Conservation (phyloP, 2,113 vertebrate genomes). For the Malurus alboscapulatus region DNA sequence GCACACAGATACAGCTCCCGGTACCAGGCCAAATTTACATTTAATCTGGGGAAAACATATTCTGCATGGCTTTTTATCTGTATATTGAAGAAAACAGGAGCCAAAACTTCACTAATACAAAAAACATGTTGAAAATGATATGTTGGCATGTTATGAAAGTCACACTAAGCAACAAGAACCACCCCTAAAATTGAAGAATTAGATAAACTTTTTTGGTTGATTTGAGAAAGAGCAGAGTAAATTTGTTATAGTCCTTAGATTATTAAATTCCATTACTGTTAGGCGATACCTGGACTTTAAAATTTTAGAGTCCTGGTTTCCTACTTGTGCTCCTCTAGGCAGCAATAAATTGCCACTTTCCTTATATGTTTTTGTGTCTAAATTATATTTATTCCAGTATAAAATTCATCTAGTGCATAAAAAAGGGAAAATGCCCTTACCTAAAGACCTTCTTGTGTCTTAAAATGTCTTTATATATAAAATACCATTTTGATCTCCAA, state of each 20-base stretch:
- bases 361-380: neutral
- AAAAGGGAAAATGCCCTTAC: neutral
- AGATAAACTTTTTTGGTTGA: neutral
- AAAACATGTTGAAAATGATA: neutral
- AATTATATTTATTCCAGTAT: neutral
- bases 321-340: neutral
- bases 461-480: neutral
- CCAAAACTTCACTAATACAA: neutral
- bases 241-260: neutral
- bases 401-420: neutral
- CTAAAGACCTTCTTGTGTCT: neutral
- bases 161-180: neutral
- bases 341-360: neutral
- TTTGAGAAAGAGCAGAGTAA: neutral
- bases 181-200: neutral
- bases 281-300: neutral
- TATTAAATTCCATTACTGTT: neutral
- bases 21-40: constrained; percentile 3
- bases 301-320: neutral
- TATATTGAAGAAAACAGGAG: neutral
- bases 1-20: neutral
- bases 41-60: neutral
- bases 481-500: neutral
- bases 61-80: neutral
- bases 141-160: neutral